Evolutionary conservation across 2,797 vertebrate genomes (phyloP).

Genomic region (Orestias chungarensis): DNA sequence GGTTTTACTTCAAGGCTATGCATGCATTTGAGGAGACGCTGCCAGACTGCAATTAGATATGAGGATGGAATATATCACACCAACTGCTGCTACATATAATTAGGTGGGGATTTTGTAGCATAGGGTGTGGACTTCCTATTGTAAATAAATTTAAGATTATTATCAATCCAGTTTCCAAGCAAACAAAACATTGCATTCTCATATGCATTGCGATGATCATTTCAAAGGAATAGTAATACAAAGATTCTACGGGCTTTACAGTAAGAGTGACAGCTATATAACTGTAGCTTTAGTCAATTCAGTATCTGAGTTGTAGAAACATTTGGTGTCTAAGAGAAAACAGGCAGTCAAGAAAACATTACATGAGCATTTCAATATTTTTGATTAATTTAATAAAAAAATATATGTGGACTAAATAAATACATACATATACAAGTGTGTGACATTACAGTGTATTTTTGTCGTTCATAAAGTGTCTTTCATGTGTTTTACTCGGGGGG

Average conservation of each 20-base stretch:
- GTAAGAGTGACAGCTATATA: not conserved
- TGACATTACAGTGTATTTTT: not conserved
- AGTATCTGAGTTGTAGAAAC: not conserved
- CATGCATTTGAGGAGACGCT: constrained; percentile 26
- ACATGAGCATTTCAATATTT: not conserved
- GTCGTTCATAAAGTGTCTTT: no score
- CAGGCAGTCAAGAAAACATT: not conserved
- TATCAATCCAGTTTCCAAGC: not conserved
- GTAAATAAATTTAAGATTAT: constrained; percentile 14
- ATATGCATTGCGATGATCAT: not conserved
- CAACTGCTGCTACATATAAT: constrained; percentile 88
- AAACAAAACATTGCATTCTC: constrained; percentile 1
- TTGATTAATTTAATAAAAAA: not conserved
- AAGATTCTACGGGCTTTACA: not conserved
- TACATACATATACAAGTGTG: not conserved
- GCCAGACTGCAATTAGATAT: constrained; percentile 46
- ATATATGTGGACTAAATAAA: not conserved
- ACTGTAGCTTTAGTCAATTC: not conserved
- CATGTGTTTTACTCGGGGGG: not conserved
- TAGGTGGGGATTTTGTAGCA: constrained; percentile 83
- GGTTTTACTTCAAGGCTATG: constrained; percentile 49
- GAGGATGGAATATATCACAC: constrained; percentile 62
- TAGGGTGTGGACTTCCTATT: constrained; percentile 44
- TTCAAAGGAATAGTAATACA: not conserved
- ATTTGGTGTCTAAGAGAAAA: not conserved